Conservation (phyloP, 1,140 invertebrate species). For the Drosophila sturtevanti region DNA sequence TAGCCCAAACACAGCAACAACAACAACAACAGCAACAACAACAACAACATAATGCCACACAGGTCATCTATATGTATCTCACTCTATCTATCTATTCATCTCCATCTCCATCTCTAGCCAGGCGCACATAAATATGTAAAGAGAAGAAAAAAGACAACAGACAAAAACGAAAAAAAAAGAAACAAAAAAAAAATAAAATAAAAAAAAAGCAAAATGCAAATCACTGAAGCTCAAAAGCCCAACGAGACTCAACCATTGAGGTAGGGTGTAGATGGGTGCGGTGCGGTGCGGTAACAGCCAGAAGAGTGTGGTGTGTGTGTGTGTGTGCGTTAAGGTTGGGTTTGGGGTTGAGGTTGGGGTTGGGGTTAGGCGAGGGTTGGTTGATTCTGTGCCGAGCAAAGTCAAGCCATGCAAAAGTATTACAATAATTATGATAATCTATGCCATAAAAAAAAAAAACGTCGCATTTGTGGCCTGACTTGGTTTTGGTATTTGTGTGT, state of each 20-base stretch:
- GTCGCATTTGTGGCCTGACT: conserved; percentile 66
- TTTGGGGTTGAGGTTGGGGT: neutral
- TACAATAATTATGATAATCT: conserved; percentile 82
- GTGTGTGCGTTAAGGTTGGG: neutral
- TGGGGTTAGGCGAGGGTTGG: neutral
- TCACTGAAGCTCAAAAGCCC: conserved; percentile 79
- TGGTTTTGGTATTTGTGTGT: conserved; percentile 30
- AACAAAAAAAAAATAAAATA: conserved; percentile 40
- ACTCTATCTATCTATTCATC: conserved; percentile 32
- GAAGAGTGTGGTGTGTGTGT: neutral
- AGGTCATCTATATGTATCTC: conserved; percentile 62
- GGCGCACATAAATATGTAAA: conserved; percentile 67
- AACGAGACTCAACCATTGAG: conserved; percentile 22
- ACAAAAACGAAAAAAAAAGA: neutral
- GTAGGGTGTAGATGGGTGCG: neutral
- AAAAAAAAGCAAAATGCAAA: conserved; percentile 62
- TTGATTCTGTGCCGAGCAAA: conserved; percentile 43
- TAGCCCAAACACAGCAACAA: conserved; percentile 36
- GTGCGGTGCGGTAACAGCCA: neutral
- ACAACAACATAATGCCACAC: conserved; percentile 52
- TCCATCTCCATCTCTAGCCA: conserved; percentile 53
- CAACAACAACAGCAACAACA: conserved; percentile 37
- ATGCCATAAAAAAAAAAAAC: conserved; percentile 75
- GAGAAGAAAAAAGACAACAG: conserved; percentile 12
- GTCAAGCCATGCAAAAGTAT: conserved; percentile 80